Percentiles rank a stretch among this genome's conserved stretches.
These are phyloP conservation scores for Oxygymnocypris stewartii DNA, from an alignment of 2,113 vertebrate genomes.

Conservation along the genomic window DNA sequence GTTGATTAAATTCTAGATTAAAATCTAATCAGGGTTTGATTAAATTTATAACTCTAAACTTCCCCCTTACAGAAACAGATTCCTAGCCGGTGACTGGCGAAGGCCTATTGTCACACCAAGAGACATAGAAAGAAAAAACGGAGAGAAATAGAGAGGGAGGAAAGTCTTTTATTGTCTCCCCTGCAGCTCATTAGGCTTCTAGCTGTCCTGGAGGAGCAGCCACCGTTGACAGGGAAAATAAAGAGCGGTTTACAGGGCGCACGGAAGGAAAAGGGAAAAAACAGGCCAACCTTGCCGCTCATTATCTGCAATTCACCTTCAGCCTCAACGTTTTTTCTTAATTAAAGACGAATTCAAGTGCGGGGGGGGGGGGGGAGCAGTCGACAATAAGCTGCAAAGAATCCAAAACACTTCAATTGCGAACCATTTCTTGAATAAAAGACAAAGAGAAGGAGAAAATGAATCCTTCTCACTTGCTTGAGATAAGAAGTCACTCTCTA, in stretches of 20 bases:
- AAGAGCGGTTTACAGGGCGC: slow-evolving; percentile 51
- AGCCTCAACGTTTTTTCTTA: slow-evolving; percentile 51
- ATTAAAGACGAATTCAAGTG: slow-evolving; percentile 49
- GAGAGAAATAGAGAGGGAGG: slow-evolving; percentile 27
- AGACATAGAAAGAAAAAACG: slow-evolving; percentile 24
- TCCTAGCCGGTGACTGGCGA: slow-evolving; percentile 34
- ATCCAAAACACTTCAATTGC: slow-evolving; percentile 10
- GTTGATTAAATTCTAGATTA: slow-evolving; percentile 9
- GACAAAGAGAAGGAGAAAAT: background rate
- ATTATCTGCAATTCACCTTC: slow-evolving; percentile 59
- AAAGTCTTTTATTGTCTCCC: slow-evolving; percentile 50
- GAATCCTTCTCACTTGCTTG: slow-evolving; percentile 1
- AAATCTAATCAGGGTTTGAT: slow-evolving; percentile 21
- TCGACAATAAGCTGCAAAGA: slow-evolving; percentile 33
- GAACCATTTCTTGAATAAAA: background rate
- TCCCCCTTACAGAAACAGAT: slow-evolving; percentile 1
- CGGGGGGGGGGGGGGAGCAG: slow-evolving; percentile 4
- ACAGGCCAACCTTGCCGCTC: slow-evolving; percentile 54
- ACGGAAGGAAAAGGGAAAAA: slow-evolving; percentile 13
- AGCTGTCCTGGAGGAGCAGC: slow-evolving; percentile 60
- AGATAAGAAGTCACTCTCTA: background rate
- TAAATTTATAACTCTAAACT: slow-evolving; percentile 32
- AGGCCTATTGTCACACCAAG: slow-evolving; percentile 30
- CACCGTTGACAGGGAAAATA: slow-evolving; percentile 61
- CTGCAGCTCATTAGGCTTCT: slow-evolving; percentile 62